Evolutionary conservation across 2,888 invertebrate species (phyloP), one percentile per base, ranked within the genome.

Genomic region (Lochmaea capreae): DNA sequence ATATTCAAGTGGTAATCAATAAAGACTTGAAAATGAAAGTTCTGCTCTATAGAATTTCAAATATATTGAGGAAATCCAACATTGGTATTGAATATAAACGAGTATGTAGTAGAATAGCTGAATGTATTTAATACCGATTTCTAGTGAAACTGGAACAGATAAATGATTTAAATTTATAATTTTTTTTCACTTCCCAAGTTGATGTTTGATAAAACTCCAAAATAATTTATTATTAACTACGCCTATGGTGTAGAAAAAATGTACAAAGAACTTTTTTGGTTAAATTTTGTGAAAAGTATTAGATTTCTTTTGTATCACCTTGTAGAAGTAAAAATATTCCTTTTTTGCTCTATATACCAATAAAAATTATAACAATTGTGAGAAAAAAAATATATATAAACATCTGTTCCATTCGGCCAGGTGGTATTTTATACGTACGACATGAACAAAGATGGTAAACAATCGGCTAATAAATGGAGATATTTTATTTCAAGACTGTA

Each of bases 321-420:
- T 39, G 33, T 39, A 39, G 8, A 39, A 39, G 8, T 39, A 39
- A 39, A 39, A 39, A 39, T 39, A 39, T 39, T 26, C 39, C 54
- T 54, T 14, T 16, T 66, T 54, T 54, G 54, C 33, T 33, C 33
- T 52, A 46, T 33, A 54, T 61, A 42, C 39, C 66, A 22, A 66
- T 66, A 66, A 66, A 54, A 54, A 66, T 66, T 54, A 42, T 49
- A 49, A 49, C 42, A 22, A 65, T 65, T 46, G 49, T 46, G 46
- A 8, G 43, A 57, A 14, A 8, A 66, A 66, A 67, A 67, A 46
- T 1, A 58, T 8, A 39, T 57, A 16, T 16, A 16, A 57, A 67
- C 66, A 67, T 67, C 67, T 67, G 67, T 67, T 66, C 54, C 39
- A 6, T 1, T 39, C 33, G 58, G 10, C 57, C 67, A 67, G 67